Conservation (phyloP, 2,797 vertebrate genomes). For the Tympanoctomys barrerae region DNA sequence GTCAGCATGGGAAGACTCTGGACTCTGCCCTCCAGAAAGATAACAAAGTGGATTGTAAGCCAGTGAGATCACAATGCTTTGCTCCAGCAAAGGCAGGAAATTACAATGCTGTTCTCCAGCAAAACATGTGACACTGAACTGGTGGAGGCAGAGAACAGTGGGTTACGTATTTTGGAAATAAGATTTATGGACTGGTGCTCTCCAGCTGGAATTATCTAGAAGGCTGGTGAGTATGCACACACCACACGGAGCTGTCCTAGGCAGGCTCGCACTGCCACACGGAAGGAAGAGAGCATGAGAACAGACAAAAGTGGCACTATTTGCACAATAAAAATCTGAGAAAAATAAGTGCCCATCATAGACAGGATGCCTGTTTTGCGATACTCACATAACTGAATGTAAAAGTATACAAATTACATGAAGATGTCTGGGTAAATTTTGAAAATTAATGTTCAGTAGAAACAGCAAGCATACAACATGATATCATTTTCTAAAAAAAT, state of each 20-base stretch:
- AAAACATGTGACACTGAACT: background rate
- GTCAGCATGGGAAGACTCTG: too few relatives aligned
- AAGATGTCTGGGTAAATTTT: background rate
- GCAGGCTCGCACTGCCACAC: background rate
- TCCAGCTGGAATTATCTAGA: background rate
- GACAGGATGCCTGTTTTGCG: background rate
- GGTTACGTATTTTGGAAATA: background rate
- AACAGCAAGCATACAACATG: background rate
- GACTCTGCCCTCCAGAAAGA: background rate
- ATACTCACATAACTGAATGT: background rate
- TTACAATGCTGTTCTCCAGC: background rate
- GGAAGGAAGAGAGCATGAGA: background rate
- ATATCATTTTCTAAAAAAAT: background rate
- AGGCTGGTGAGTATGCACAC: background rate
- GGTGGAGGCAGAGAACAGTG: background rate
- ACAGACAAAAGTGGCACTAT: background rate
- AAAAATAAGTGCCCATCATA: background rate
- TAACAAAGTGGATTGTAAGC: background rate
- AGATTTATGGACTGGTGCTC: background rate
- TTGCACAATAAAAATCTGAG: background rate
- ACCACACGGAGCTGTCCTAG: background rate
- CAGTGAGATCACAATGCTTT: background rate
- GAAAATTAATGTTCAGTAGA: background rate
- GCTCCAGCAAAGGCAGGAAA: background rate
- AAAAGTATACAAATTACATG: background rate